phyloP scores from a whole-genome alignment of 2,113 vertebrate species.

The Circaetus gallicus region DNA sequence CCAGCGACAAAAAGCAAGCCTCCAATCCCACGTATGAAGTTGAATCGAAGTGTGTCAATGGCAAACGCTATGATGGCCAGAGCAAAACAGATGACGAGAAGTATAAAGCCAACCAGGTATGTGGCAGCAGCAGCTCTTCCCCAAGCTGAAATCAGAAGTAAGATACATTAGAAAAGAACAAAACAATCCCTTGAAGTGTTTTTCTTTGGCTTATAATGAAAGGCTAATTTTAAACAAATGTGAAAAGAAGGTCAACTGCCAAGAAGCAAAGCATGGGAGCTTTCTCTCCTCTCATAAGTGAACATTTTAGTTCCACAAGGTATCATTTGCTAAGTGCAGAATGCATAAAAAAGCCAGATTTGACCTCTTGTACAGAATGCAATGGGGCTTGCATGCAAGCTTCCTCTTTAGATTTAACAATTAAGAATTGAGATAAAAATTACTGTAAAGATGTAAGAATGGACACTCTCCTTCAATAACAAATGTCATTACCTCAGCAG shows the following conservation, averaged over 20 bases:
- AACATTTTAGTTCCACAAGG: not conserved
- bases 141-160: constrained; percentile 60
- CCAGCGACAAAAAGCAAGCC: constrained; percentile 62
- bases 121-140: constrained; percentile 63
- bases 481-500: not conserved
- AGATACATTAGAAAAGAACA: not conserved
- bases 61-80: constrained; percentile 71
- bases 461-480: not conserved
- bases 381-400: not conserved
- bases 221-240: not conserved
- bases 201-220: not conserved
- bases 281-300: not conserved
- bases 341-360: not conserved
- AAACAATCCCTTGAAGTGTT: not conserved
- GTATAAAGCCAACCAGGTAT: constrained; percentile 56
- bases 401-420: not conserved
- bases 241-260: not conserved
- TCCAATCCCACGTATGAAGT: constrained; percentile 66
- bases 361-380: not conserved
- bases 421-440: not conserved
- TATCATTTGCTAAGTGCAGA: not conserved
- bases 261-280: not conserved
- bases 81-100: constrained; percentile 63
- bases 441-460: not conserved
- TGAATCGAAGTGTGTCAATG: constrained; percentile 55